Conservation (phyloP, 2,797 vertebrate species). For the Microtus obscurus region DNA sequence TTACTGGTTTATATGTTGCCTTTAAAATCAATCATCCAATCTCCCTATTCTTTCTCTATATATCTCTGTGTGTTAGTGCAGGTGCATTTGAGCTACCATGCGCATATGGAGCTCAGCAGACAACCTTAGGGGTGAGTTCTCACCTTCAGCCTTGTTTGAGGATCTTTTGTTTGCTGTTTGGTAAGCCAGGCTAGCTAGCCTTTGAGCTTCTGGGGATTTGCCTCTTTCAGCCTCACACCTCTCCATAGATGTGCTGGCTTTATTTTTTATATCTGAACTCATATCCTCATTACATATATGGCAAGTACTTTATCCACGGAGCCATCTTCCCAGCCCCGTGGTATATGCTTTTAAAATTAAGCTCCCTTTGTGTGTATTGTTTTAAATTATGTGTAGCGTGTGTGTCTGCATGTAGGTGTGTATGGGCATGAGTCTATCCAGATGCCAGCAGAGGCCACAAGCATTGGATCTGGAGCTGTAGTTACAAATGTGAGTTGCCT, state of each 20-base stretch:
- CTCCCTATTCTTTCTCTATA: no score
- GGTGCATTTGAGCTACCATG: neutral
- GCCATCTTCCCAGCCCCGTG: neutral
- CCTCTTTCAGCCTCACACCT: neutral
- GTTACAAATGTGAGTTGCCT: neutral
- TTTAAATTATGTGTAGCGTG: neutral
- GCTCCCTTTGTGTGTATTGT: neutral
- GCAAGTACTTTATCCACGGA: neutral
- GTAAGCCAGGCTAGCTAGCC: neutral
- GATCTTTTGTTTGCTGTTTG: neutral
- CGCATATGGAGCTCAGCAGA: neutral
- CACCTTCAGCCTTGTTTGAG: neutral
- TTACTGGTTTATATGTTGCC: neutral
- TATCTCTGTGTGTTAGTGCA: neutral
- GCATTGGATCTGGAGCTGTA: neutral
- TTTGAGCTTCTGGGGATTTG: neutral
- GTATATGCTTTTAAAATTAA: constrained; percentile 11
- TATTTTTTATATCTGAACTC: neutral
- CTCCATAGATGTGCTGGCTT: neutral
- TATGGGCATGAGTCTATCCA: neutral
- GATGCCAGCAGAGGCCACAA: neutral
- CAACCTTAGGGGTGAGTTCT: neutral
- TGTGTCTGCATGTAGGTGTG: neutral
- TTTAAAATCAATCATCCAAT: neutral
- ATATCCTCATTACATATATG: neutral